Evolutionary conservation across 2,797 vertebrate species (phyloP).

Genomic region (Danionella dracula): DNA sequence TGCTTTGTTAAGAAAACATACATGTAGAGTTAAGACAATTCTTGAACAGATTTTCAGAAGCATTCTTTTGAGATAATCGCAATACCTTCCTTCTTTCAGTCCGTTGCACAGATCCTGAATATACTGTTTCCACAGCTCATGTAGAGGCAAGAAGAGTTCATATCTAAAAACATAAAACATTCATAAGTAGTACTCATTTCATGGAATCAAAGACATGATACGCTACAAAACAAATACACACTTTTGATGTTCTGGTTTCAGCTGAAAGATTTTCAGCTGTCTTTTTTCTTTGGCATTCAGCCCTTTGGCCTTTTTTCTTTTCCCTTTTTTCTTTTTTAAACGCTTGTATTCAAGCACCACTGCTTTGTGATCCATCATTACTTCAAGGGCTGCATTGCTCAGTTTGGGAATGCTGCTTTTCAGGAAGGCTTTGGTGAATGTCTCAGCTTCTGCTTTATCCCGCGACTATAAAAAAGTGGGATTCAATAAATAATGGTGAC

Average conservation of each 20-base stretch:
- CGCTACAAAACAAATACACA: slow-evolving; percentile 43
- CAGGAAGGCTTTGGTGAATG: slow-evolving; percentile 76
- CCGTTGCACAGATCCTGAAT: slow-evolving; percentile 81
- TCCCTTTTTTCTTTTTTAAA: slow-evolving; percentile 56
- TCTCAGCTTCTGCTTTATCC: slow-evolving; percentile 51
- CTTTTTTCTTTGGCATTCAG: slow-evolving; percentile 80
- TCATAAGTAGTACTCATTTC: not conserved
- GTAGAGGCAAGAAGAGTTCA: slow-evolving; percentile 81
- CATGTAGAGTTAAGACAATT: not conserved
- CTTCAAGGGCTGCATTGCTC: slow-evolving; percentile 47
- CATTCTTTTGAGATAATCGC: too few species aligned
- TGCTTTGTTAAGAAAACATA: slow-evolving; percentile 59
- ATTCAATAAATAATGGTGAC: not conserved
- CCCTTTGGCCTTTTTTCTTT: slow-evolving; percentile 67
- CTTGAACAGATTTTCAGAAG: too few species aligned
- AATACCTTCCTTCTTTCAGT: slow-evolving; percentile 74
- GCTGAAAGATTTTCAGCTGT: slow-evolving; percentile 77
- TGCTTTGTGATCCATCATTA: slow-evolving; percentile 69
- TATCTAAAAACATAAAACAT: slow-evolving; percentile 37
- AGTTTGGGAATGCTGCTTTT: slow-evolving; percentile 61
- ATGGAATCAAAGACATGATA: not conserved
- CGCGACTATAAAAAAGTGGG: slow-evolving; percentile 55
- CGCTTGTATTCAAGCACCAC: slow-evolving; percentile 69
- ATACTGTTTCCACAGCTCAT: slow-evolving; percentile 89
- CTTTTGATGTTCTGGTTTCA: slow-evolving; percentile 85